These are phyloP conservation scores for Aproaerema taeniolella DNA, from an alignment of 2,888 invertebrate genomes.

Conservation along the genomic window DNA sequence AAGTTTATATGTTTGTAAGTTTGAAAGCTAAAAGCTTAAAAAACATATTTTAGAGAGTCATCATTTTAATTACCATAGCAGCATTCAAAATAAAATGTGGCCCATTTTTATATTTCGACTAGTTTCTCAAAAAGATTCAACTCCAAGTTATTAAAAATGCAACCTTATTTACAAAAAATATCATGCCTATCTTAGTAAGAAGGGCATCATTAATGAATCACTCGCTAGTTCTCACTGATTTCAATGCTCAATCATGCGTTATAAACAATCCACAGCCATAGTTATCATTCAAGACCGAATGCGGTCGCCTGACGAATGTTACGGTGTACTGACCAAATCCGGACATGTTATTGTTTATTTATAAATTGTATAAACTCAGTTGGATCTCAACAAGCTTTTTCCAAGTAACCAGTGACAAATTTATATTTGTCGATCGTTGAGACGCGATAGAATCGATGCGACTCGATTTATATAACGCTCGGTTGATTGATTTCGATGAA, in stretches of 20 bases:
- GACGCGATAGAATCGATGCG: conserved; percentile 70
- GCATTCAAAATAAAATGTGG: no score
- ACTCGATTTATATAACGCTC: conserved; percentile 64
- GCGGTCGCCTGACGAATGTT: conserved; percentile 56
- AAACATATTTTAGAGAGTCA: no score
- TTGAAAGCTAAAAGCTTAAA: not conserved
- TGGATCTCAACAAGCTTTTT: conserved; percentile 47
- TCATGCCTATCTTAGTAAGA: no score
- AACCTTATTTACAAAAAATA: no score
- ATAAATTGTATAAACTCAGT: conserved; percentile 43
- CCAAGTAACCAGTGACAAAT: conserved; percentile 68
- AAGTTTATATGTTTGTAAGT: not conserved
- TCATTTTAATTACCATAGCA: no score
- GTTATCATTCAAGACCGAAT: conserved; percentile 52
- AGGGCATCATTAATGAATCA: no score
- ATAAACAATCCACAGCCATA: conserved; percentile 38
- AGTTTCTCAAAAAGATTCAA: no score
- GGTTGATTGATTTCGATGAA: conserved; percentile 68
- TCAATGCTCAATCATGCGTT: conserved; percentile 30
- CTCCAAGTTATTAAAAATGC: no score
- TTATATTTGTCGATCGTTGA: conserved; percentile 71
- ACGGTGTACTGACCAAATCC: conserved; percentile 55
- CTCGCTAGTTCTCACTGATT: no score
- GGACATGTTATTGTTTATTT: conserved; percentile 71
- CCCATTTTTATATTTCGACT: no score